Conservation (phyloP, 2,888 invertebrate species). For the Rhamphomyia laevipes region DNA sequence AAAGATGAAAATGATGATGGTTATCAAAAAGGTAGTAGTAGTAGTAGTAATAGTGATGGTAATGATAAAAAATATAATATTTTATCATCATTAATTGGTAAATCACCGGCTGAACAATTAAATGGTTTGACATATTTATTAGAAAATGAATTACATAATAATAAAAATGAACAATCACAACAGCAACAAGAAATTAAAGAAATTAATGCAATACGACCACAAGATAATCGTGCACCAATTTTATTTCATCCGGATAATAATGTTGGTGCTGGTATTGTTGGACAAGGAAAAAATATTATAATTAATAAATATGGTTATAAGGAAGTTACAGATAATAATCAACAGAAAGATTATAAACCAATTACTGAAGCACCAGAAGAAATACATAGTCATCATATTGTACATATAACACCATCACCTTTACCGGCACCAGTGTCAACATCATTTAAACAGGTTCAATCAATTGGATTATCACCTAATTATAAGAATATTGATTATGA, state of each 20-base stretch:
- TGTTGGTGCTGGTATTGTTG: neutral
- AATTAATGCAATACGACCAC: conserved; percentile 16
- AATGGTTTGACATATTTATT: conserved; percentile 41
- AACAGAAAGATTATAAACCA: conserved; percentile 4
- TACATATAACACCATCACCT: conserved; percentile 5
- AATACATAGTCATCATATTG: conserved; percentile 1
- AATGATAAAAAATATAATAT: conserved; percentile 28
- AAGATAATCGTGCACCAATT: conserved; percentile 32
- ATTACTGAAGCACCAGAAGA: conserved; percentile 8
- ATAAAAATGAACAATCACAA: conserved; percentile 21
- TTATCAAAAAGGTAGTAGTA: neutral
- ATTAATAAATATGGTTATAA: neutral
- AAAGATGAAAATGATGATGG: neutral
- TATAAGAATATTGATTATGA: conserved; percentile 21
- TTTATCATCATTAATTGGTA: conserved; percentile 40
- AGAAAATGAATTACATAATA: conserved; percentile 31
- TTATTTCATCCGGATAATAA: conserved; percentile 26
- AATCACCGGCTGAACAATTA: conserved; percentile 40
- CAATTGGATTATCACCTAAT: conserved; percentile 28
- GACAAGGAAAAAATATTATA: neutral
- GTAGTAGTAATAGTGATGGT: neutral
- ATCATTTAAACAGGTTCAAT: conserved; percentile 16
- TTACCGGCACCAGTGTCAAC: conserved; percentile 1
- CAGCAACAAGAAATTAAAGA: conserved; percentile 14
- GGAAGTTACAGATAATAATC: neutral